Evolutionary conservation across 2,113 vertebrate species (phyloP), one percentile per base, ranked within the genome.

Genomic region (Laticauda laticaudata): DNA sequence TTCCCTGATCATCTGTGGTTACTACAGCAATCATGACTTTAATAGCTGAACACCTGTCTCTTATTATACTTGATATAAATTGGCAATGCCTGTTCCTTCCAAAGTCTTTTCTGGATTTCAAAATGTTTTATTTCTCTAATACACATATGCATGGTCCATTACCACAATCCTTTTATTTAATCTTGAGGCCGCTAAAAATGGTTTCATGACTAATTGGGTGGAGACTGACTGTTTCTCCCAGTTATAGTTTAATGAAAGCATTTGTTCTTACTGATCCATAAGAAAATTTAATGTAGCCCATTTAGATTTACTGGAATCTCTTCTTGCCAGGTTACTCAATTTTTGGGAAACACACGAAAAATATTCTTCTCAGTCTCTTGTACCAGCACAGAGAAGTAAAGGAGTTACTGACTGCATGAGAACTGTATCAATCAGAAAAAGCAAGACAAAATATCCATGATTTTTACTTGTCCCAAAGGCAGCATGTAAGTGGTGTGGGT

Each of bases 11-110:
- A 96, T 93, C 95, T 97, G 91, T 45, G 92, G 45, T 64, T 69
- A 87, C 95, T 95, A 91, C 8, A 97, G 92, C 4, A 75, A 93
- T 94, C 92, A 95, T 94, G 86, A 91, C 88, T 97, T 95, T 95
- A 96, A 96, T 69, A 94, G 94, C 85, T 95, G 93, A 97, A 96
- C 97, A 97, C 95, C 95, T 97, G 96, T 95, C 94, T 96, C 96
- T 95, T 96, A 96, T 96, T 97, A 95, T 92, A 93, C 94, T 95
- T 95, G n/a, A 94, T 93, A 94, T 39, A 9, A 95, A 94, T 94
- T 95, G 86, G 96, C 96, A 95, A 97, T 96, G 96, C 95, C 0
- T 92, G 96, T 95, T 95, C 87, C 93, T 94, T 97, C 34, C 21
- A 81, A 5, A 88, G 86, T 89, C 26, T 96, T 94, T 93, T 81